Evolutionary conservation across 2,113 vertebrate species (phyloP).

Genomic region (Myodes glareolus): DNA sequence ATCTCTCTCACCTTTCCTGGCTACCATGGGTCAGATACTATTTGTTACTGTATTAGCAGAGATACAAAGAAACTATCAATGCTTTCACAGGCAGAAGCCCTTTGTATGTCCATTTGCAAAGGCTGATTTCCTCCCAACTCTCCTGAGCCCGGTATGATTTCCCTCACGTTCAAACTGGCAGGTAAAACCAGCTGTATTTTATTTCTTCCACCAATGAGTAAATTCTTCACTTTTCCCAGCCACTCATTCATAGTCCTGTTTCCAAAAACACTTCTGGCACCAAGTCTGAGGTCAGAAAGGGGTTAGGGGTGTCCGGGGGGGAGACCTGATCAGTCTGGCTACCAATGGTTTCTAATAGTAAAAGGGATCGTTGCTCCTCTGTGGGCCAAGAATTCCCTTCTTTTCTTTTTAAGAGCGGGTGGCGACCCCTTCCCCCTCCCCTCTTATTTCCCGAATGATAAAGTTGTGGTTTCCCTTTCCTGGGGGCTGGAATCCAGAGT

Average conservation of each 20-base stretch:
- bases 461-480: conserved; percentile 57
- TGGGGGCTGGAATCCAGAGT: conserved; percentile 33
- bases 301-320: neutral
- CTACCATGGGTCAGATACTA: neutral
- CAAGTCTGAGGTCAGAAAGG: conserved; percentile 8
- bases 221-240: conserved; percentile 40
- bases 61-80: conserved; percentile 71
- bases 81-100: conserved; percentile 64
- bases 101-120: conserved; percentile 26
- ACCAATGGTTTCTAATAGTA: conserved; percentile 27
- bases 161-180: conserved; percentile 35
- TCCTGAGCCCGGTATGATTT: conserved; percentile 42
- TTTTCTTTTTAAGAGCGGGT: neutral
- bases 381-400: neutral
- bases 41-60: conserved; percentile 44
- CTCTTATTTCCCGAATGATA: conserved; percentile 17
- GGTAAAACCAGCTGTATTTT: conserved; percentile 64
- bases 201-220: conserved; percentile 52
- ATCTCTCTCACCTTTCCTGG: conserved; percentile 40
- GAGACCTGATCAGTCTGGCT: neutral
- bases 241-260: conserved; percentile 12
- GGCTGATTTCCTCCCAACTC: conserved; percentile 56
- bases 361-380: conserved; percentile 22
- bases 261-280: conserved; percentile 59
- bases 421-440: neutral